Percentiles rank a stretch among this genome's conserved stretches.
Evolutionary conservation across 2,888 invertebrate genomes (phyloP).

Genomic region (Notodonta dromedarius): DNA sequence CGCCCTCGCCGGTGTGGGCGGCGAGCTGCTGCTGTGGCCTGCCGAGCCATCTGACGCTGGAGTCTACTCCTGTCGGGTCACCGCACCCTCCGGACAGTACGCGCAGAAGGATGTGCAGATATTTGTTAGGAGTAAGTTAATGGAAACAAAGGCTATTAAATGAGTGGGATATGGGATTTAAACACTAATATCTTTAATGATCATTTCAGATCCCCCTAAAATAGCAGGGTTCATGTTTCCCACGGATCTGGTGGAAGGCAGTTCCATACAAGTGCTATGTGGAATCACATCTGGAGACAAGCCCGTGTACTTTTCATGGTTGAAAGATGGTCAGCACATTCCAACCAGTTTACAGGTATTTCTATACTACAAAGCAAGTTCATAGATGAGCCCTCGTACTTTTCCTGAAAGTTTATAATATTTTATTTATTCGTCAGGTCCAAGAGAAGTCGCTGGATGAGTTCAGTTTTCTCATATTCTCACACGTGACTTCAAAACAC

Average conservation of each 20-base stretch:
- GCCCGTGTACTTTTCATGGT: conserved; percentile 89
- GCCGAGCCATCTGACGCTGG: conserved; percentile 88
- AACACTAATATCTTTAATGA: neutral
- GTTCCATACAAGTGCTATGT: conserved; percentile 92
- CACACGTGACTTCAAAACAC: conserved; percentile 87
- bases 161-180: neutral
- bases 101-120: conserved; percentile 90
- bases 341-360: conserved; percentile 86
- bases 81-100: conserved; percentile 88
- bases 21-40: conserved; percentile 81
- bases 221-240: conserved; percentile 94
- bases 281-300: conserved; percentile 90
- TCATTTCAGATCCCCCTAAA: conserved; percentile 88
- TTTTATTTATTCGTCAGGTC: conserved; percentile 63
- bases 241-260: conserved; percentile 91
- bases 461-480: conserved; percentile 88
- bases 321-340: conserved; percentile 87
- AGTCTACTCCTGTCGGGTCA: conserved; percentile 90
- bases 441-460: conserved; percentile 88
- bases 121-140: conserved; percentile 87
- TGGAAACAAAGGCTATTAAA: too few relatives aligned
- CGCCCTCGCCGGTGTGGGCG: conserved; percentile 58
- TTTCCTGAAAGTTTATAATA: conserved; percentile 68
- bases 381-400: neutral
- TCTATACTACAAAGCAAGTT: too few relatives aligned